A percentile compares a stretch with the other conserved stretches of the same genome.
phyloP scores from a whole-genome alignment of 2,797 vertebrate species.

The Pipistrellus nathusii region DNA sequence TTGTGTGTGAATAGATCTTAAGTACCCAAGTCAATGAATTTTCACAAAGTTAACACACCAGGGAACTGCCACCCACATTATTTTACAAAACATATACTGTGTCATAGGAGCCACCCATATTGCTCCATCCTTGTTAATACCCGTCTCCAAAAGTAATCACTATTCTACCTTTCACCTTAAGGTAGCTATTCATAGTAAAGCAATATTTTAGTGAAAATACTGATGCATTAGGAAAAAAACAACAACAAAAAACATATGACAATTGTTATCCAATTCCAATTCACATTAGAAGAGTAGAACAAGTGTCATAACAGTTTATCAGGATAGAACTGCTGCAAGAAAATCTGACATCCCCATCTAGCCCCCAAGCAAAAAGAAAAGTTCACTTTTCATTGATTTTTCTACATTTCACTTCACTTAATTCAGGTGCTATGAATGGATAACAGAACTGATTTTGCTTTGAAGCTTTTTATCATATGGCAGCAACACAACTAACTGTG shows the following conservation, averaged over 20 bases:
- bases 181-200: not conserved
- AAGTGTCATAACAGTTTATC: not conserved
- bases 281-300: conserved; percentile 18
- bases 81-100: not conserved
- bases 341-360: not conserved
- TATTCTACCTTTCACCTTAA: not conserved
- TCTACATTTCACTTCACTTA: conserved; percentile 10
- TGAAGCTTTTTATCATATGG: not conserved
- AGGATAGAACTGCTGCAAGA: not conserved
- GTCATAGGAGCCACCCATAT: not conserved
- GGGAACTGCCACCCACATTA: not conserved
- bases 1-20: not conserved
- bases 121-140: not conserved
- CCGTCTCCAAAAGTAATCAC: not conserved
- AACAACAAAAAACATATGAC: not conserved
- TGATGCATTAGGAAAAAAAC: not conserved
- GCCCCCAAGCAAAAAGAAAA: not conserved
- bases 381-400: not conserved
- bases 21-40: not conserved
- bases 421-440: not conserved
- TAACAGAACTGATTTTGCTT: conserved; percentile 13
- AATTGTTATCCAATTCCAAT: not conserved
- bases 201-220: not conserved
- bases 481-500: not conserved
- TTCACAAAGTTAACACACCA: not conserved